phyloP scores from a whole-genome alignment of 2,888 invertebrate species.

The Thelaira solivaga region DNA sequence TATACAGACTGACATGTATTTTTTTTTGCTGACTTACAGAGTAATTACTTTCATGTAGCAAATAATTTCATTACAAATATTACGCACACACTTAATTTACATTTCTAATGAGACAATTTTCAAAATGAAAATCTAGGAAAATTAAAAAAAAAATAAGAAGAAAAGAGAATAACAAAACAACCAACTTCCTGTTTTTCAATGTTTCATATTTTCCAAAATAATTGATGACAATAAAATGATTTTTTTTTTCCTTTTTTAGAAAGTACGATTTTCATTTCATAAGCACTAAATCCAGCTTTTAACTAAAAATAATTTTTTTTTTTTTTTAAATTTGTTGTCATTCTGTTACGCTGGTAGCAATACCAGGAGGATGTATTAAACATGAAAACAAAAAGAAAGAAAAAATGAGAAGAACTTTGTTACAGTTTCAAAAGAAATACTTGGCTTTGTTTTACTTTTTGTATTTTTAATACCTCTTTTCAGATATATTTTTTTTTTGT shows the following conservation, averaged over 20 bases:
- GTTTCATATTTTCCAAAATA: background rate
- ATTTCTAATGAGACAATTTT: constrained; percentile 47
- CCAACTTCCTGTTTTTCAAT: constrained; percentile 26
- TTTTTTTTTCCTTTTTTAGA: constrained; percentile 12
- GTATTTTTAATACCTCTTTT: too few species aligned
- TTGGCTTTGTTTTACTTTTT: constrained; percentile 6
- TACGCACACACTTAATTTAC: constrained; percentile 23
- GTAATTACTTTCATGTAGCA: background rate
- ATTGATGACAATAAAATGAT: constrained; percentile 36
- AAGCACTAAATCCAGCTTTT: too few species aligned
- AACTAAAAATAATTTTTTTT: background rate
- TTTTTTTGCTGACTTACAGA: too few species aligned
- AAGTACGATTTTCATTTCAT: background rate
- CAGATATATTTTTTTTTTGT: background rate
- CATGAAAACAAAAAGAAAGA: background rate
- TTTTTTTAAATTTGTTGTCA: too few species aligned
- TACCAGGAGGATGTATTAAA: background rate
- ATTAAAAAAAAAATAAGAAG: background rate
- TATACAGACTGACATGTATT: too few species aligned
- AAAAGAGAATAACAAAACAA: background rate
- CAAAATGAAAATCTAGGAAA: constrained; percentile 12
- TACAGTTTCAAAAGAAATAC: constrained; percentile 10
- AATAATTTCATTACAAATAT: constrained; percentile 37
- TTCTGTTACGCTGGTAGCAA: too few species aligned
- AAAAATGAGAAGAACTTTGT: background rate